Conservation (phyloP, 2,888 invertebrate genomes). For the Leptodirus hochenwartii region DNA sequence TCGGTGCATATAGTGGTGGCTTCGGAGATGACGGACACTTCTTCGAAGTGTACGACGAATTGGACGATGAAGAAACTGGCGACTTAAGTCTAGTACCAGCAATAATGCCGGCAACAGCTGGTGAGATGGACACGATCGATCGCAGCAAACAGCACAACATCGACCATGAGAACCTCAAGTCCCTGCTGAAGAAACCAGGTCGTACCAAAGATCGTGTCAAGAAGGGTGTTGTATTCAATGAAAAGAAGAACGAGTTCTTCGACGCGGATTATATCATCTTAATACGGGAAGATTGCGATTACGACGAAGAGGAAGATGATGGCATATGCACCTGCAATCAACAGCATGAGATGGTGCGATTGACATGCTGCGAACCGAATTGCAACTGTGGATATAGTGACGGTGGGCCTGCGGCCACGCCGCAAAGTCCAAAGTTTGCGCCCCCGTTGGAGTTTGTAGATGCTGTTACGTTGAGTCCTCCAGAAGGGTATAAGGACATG, state of each 20-base stretch:
- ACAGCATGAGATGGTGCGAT: constrained; percentile 44
- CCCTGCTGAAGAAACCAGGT: constrained; percentile 59
- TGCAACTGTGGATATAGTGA: constrained; percentile 29
- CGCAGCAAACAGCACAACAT: constrained; percentile 33
- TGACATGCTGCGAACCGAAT: constrained; percentile 47
- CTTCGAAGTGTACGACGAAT: constrained; percentile 25
- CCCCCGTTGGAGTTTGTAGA: constrained; percentile 56
- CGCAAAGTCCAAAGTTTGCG: constrained; percentile 40
- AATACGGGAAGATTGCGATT: constrained; percentile 73
- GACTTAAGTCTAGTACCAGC: constrained; percentile 12
- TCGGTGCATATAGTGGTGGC: constrained; percentile 16
- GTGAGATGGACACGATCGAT: constrained; percentile 11
- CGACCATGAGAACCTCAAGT: constrained; percentile 45
- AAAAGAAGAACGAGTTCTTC: constrained; percentile 77
- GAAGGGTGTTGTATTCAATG: constrained; percentile 63
- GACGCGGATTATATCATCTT: constrained; percentile 85
- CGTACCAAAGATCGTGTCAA: constrained; percentile 33
- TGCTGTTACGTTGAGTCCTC: constrained; percentile 73
- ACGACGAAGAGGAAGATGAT: constrained; percentile 60
- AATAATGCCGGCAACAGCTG: constrained; percentile 9
- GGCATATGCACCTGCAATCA: constrained; percentile 47
- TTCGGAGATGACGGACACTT: constrained; percentile 16
- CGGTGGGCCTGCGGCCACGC: constrained; percentile 19
- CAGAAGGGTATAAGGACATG: constrained; percentile 81
- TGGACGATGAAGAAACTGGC: constrained; percentile 15